A percentile compares a stretch with the other conserved stretches of the same genome.
Conservation (phyloP, 2,888 invertebrate genomes). For the Eledone cirrhosa region DNA sequence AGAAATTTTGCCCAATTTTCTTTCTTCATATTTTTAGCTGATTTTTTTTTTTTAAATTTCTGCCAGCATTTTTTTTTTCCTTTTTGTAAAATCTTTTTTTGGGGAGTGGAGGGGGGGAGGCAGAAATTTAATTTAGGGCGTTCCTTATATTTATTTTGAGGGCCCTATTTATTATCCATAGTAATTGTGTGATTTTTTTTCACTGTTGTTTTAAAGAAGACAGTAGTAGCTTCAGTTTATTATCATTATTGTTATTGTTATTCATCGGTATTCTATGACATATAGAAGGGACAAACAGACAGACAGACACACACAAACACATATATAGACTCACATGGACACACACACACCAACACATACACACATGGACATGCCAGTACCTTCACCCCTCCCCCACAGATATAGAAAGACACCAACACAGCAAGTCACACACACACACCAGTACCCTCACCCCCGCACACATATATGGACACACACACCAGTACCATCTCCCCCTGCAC, state of each 20-base stretch:
- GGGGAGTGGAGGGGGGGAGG: too few relatives aligned
- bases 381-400: background rate
- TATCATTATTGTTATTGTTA: background rate
- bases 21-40: too few relatives aligned
- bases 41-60: too few relatives aligned
- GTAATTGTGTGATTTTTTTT: background rate
- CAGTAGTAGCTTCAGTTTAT: too few relatives aligned
- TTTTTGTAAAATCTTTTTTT: too few relatives aligned
- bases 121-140: background rate
- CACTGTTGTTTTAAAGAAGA: background rate
- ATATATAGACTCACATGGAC: background rate
- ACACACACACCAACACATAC: background rate
- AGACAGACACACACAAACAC: background rate
- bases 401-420: background rate
- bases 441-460: too few relatives aligned
- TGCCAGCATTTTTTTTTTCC: too few relatives aligned
- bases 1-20: too few relatives aligned
- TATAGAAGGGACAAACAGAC: background rate
- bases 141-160: background rate
- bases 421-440: too few relatives aligned
- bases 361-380: background rate
- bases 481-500: too few relatives aligned
- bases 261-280: background rate
- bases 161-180: too few relatives aligned
- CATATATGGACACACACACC: too few relatives aligned